These are phyloP conservation scores for Vireo griseus DNA, from an alignment of 2,797 vertebrate species.

Conservation along the genomic window DNA sequence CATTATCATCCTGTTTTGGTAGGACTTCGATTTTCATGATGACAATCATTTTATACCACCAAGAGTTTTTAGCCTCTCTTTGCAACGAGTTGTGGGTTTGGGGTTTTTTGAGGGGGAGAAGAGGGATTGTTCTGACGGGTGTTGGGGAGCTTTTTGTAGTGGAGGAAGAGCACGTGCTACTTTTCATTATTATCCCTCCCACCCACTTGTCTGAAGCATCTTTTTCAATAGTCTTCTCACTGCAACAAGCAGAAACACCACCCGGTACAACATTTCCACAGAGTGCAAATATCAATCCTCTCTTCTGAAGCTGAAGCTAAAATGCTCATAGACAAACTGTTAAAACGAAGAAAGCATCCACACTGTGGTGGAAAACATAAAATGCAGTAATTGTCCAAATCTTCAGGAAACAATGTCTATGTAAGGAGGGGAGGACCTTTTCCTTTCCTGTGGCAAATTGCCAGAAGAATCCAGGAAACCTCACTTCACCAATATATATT, in stretches of 20 bases:
- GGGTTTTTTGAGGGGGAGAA: background rate
- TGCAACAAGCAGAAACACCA: slow-evolving; percentile 24
- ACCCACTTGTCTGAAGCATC: background rate
- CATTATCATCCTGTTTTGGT: background rate
- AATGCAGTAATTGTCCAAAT: slow-evolving; percentile 60
- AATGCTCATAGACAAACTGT: slow-evolving; percentile 49
- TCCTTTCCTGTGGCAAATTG: slow-evolving; percentile 23
- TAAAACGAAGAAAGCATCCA: slow-evolving; percentile 55
- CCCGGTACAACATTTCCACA: slow-evolving; percentile 1
- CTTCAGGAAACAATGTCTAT: slow-evolving; percentile 50
- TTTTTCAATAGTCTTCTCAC: slow-evolving; percentile 38
- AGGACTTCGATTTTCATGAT: background rate
- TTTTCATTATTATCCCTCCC: background rate
- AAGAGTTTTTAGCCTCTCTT: background rate
- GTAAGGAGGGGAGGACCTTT: slow-evolving; percentile 2
- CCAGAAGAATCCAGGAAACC: slow-evolving; percentile 27
- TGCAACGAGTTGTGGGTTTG: background rate
- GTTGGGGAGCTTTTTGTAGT: background rate
- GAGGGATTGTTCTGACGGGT: background rate
- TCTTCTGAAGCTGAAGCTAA: slow-evolving; percentile 58
- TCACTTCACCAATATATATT: slow-evolving; percentile 10
- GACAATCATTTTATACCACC: background rate
- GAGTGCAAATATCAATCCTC: slow-evolving; percentile 48
- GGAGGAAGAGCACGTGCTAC: background rate
- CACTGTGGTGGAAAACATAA: slow-evolving; percentile 14